phyloP scores from a whole-genome alignment of 1,140 invertebrate genomes.

The Caligus rogercresseyi region DNA sequence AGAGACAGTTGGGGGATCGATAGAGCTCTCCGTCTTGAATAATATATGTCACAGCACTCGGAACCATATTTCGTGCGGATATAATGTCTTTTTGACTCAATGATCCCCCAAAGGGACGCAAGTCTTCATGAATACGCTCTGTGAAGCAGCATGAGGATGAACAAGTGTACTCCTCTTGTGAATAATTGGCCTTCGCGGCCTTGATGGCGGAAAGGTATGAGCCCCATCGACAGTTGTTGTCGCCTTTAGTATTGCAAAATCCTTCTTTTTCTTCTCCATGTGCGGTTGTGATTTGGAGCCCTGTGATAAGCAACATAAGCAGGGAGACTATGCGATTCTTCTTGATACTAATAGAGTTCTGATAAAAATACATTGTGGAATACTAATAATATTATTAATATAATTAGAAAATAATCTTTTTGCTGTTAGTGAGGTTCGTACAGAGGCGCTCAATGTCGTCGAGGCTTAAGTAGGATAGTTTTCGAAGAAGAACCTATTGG shows the following conservation, averaged over 20 bases:
- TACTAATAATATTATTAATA: neutral
- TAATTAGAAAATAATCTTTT: conserved; percentile 11
- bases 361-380: neutral
- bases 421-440: neutral
- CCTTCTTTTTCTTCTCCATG: neutral
- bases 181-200: neutral
- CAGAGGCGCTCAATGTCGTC: conserved; percentile 8
- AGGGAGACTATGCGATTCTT: too few relatives aligned
- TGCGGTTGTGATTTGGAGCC: neutral
- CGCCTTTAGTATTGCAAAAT: neutral
- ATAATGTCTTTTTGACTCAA: neutral
- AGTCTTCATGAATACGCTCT: neutral
- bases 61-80: neutral
- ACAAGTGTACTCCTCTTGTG: neutral
- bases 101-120: neutral
- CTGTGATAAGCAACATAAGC: too few relatives aligned
- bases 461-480: conserved; percentile 1
- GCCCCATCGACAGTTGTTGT: neutral
- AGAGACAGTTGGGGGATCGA: conserved; percentile 65
- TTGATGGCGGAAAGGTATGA: neutral
- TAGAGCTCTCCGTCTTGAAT: conserved; percentile 61
- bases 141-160: neutral
- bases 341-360: neutral
- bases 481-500: neutral
- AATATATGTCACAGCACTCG: conserved; percentile 51